Evolutionary conservation across 2,113 vertebrate species (phyloP), one percentile per base, ranked within the genome.

Genomic region (Zosterops hypoxanthus): DNA sequence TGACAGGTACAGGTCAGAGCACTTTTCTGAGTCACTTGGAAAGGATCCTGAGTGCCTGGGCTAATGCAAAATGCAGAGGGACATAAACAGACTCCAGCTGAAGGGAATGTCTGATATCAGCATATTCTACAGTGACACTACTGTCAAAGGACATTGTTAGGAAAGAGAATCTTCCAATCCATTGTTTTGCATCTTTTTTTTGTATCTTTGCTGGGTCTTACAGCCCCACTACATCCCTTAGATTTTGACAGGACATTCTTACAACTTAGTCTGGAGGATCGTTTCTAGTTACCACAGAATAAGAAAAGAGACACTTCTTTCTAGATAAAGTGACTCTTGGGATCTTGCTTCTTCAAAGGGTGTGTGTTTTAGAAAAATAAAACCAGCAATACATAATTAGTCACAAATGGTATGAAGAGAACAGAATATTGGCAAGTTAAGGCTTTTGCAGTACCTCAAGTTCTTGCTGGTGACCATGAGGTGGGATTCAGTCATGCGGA

Each of bases 401-500:
- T 70, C 20, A 9, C 26, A 25, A 28, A 17, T 3, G 44, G 4
- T 8, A 24, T 2, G 23, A 88, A 63, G 47, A 72, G 36, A 63
- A 83, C 21, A 42, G 15, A 71, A 47, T 7, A 29, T 2, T 75
- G 75, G 17, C 36, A 66, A 34, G 39, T 3, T 24, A 23, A 76
- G 39, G 52, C 20, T 56, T 60, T 68, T 52, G 39, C 33, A 31
- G 60, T 95, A 99, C 99, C 99, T 98, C 95, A 99, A 50, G 73
- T 94, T 97, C 70, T 98, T 98, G 88, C 99, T 99, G 95, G 98
- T 99, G 94, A 99, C 98, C 98, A 99, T 98, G 95, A 99, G 98
- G 55, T 99, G 99, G 11, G 99, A 99, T 64, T 99, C 99, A 1
- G 99, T 98, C 94, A 97, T 99, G 22, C 98, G 99, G 98, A 99